A percentile compares a stretch with the other conserved stretches of the same genome.
These are phyloP conservation scores for Zaprionus davidi DNA, from an alignment of 1,140 invertebrate genomes.

Conservation along the genomic window DNA sequence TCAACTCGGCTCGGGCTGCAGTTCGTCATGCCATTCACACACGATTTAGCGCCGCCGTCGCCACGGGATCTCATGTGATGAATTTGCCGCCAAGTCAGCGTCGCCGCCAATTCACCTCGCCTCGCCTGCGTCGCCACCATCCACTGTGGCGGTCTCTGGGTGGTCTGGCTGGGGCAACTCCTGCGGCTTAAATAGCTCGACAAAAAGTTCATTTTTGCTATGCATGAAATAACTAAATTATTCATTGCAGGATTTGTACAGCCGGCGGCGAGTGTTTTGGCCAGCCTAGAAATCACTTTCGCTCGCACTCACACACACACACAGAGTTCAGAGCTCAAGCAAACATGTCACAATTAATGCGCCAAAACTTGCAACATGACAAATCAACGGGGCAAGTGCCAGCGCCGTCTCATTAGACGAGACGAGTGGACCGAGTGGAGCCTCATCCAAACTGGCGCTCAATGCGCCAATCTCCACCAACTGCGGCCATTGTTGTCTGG, in stretches of 20 bases:
- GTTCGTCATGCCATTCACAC: conserved; percentile 77
- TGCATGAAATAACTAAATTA: conserved; percentile 76
- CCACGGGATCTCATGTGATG: conserved; percentile 75
- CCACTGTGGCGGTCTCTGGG: conserved; percentile 44
- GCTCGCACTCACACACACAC: conserved; percentile 49
- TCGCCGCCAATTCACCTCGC: conserved; percentile 26
- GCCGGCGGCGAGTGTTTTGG: conserved; percentile 30
- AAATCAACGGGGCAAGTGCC: conserved; percentile 30
- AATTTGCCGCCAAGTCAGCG: conserved; percentile 77
- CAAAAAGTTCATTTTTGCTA: conserved; percentile 62
- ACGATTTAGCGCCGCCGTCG: conserved; percentile 64
- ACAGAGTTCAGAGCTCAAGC: conserved; percentile 51
- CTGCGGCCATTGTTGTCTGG: conserved; percentile 49
- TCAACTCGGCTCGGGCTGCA: conserved; percentile 41
- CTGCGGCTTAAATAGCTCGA: conserved; percentile 77
- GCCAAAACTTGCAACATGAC: conserved; percentile 32
- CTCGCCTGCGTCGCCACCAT: conserved; percentile 16
- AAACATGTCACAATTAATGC: conserved; percentile 69
- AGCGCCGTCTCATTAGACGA: conserved; percentile 23
- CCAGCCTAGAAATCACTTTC: conserved; percentile 69
- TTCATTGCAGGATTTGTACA: conserved; percentile 76
- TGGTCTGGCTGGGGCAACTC: conserved; percentile 65
- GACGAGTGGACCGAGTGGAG: conserved; percentile 7
- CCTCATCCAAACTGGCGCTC: conserved; percentile 11
- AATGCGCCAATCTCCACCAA: neutral